A percentile compares a stretch with the other conserved stretches of the same genome.
Conservation (phyloP, 1,140 invertebrate genomes). For the Nephila pilipes region DNA sequence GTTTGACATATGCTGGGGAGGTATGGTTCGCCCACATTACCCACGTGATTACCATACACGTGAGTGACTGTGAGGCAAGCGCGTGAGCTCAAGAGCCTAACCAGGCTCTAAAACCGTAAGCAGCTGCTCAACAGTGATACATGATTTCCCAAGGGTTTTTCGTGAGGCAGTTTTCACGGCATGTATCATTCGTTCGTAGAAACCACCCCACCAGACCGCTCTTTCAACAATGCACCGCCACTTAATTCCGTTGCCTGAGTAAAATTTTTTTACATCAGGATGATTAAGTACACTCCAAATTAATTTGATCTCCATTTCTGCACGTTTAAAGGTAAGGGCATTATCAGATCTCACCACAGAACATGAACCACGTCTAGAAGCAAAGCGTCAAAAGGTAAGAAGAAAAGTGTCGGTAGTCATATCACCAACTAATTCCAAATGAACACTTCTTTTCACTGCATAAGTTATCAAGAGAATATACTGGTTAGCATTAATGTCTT, state of each 20-base stretch:
- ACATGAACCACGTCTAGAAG: neutral
- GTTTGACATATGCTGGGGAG: too few relatives aligned
- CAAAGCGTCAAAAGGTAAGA: too few relatives aligned
- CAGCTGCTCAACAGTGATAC: neutral
- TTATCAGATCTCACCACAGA: neutral
- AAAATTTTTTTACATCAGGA: too few relatives aligned
- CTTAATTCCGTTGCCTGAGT: too few relatives aligned
- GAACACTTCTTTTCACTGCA: too few relatives aligned
- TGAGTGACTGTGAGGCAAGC: too few relatives aligned
- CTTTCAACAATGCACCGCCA: too few relatives aligned
- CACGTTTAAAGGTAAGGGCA: neutral
- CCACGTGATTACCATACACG: too few relatives aligned
- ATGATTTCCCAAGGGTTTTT: neutral
- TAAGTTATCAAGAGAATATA: neutral
- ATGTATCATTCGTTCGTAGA: neutral
- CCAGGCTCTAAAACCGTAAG: neutral
- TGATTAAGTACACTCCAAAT: neutral
- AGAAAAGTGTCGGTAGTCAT: too few relatives aligned
- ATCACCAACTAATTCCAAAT: too few relatives aligned
- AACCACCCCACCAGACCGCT: conserved; percentile 7
- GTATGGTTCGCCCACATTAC: too few relatives aligned
- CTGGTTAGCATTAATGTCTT: neutral
- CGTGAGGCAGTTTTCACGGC: neutral
- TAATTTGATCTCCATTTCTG: neutral
- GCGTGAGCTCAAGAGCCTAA: too few relatives aligned